A percentile compares a stretch with the other conserved stretches of the same genome.
These are phyloP conservation scores for Heliangelus exortis DNA, from an alignment of 2,797 vertebrate genomes.

Conservation along the genomic window DNA sequence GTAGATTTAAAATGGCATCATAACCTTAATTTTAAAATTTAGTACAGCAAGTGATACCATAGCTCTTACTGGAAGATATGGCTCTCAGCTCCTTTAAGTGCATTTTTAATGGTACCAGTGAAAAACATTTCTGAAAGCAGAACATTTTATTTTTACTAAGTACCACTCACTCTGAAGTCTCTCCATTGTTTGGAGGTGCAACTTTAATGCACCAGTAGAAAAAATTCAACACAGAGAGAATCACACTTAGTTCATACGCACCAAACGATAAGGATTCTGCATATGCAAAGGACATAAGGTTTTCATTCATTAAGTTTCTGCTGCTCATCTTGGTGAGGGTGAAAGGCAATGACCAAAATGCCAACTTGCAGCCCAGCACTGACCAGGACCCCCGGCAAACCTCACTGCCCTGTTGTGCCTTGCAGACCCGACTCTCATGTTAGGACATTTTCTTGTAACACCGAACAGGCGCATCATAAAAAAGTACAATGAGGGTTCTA, in stretches of 20 bases:
- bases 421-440: background rate
- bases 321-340: background rate
- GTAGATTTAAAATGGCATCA: background rate
- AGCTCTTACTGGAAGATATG: background rate
- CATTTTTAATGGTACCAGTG: slow-evolving; percentile 41
- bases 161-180: background rate
- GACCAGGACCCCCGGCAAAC: background rate
- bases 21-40: slow-evolving; percentile 17
- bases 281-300: background rate
- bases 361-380: background rate
- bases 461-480: background rate
- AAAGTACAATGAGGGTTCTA: slow-evolving; percentile 28
- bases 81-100: slow-evolving; percentile 25
- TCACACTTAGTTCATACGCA: background rate
- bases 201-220: slow-evolving; percentile 20
- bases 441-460: background rate
- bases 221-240: background rate
- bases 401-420: background rate
- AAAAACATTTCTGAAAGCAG: slow-evolving; percentile 16
- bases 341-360: background rate
- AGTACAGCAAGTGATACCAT: background rate
- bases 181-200: slow-evolving; percentile 35
- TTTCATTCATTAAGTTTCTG: background rate
- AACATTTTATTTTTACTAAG: slow-evolving; percentile 58
- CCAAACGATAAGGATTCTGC: background rate